Conservation (phyloP, 2,113 vertebrate genomes). For the Octodon degus region DNA sequence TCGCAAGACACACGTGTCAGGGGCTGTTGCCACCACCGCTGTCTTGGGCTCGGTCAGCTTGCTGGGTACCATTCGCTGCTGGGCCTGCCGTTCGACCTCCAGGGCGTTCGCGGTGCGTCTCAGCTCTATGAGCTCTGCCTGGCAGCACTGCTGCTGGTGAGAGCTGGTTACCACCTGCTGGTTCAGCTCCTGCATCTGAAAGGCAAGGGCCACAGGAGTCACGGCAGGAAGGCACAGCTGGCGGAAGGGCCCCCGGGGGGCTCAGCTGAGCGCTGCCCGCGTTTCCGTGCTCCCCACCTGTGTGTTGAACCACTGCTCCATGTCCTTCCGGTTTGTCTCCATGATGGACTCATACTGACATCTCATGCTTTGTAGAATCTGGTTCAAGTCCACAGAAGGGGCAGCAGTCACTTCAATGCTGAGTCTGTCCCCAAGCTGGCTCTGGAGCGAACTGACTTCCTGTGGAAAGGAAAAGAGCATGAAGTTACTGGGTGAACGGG, state of each 20-base stretch:
- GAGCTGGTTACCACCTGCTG: constrained; percentile 82
- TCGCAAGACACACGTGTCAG: neutral
- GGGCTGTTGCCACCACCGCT: neutral
- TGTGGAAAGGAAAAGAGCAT: constrained; percentile 31
- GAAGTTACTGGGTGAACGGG: neutral
- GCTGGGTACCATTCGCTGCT: constrained; percentile 85
- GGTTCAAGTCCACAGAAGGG: constrained; percentile 78
- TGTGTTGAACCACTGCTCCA: constrained; percentile 81
- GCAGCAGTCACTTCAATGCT: constrained; percentile 82
- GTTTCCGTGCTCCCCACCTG: constrained; percentile 72
- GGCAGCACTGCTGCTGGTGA: constrained; percentile 83
- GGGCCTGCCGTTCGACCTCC: constrained; percentile 90
- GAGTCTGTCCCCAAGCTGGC: constrained; percentile 82
- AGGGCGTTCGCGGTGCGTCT: constrained; percentile 86
- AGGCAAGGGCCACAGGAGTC: neutral
- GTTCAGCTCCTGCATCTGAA: constrained; percentile 87
- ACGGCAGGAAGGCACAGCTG: neutral
- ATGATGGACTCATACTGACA: constrained; percentile 81
- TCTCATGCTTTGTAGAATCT: constrained; percentile 82
- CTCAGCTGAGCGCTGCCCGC: neutral
- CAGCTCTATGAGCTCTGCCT: constrained; percentile 86
- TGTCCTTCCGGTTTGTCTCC: constrained; percentile 80
- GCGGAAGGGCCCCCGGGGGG: neutral
- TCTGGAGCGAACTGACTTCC: constrained; percentile 79
- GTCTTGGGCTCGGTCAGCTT: neutral